Evolutionary conservation across 2,797 vertebrate genomes (phyloP).

Genomic region (Choloepus didactylus): DNA sequence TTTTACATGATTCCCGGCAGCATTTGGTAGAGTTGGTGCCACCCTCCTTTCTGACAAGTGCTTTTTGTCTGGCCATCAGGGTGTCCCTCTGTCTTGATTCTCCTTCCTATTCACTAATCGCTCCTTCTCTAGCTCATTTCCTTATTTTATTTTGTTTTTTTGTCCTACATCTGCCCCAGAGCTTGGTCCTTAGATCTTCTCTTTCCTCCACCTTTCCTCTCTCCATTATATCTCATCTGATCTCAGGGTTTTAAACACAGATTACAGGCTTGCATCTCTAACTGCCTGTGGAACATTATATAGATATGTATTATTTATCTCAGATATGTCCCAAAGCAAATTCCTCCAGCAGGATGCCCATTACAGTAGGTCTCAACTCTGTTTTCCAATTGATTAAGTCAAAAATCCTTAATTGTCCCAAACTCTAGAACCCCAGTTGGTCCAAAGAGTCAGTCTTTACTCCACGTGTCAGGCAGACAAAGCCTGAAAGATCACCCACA

Average conservation of each 20-base stretch:
- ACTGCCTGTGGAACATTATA: not conserved
- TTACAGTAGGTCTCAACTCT: not conserved
- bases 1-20: too few species aligned
- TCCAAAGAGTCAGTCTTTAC: not conserved
- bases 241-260: not conserved
- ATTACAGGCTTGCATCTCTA: not conserved
- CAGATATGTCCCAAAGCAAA: not conserved
- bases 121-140: not conserved
- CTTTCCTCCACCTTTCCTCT: not conserved
- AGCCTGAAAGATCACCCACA: not conserved
- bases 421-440: not conserved
- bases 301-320: constrained; percentile 16
- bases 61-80: not conserved
- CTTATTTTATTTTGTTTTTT: not conserved
- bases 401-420: not conserved
- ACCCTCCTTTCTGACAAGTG: accelerated
- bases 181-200: not conserved
- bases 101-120: not conserved
- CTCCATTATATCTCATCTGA: not conserved
- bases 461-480: not conserved
- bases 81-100: not conserved
- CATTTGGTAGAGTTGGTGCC: accelerated
- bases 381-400: not conserved
- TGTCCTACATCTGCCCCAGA: not conserved
- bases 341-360: not conserved